Base-by-base conservation (phyloP, 2,113 vertebrate genomes). In the Thomomys bottae region DNA sequence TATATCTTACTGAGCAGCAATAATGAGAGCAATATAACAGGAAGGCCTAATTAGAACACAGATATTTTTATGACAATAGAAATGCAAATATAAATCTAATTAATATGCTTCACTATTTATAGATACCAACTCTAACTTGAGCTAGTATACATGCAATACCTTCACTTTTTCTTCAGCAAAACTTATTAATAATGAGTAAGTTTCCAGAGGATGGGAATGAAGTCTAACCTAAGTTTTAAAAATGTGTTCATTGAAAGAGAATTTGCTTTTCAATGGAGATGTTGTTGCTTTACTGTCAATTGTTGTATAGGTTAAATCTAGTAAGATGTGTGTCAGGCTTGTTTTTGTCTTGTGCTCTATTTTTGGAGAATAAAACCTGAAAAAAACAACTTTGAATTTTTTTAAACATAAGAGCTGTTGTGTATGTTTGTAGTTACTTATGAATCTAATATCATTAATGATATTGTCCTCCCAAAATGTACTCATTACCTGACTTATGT, bases 21-120 rank as follows among this genome's bases (percentile, higher is more conserved):
- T 96, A 94, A 92, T 94, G 86, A 90, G 40, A 92, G 26, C 78
- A 94, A 94, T 94, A 45, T 90, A 88, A 95, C 28, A 80, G 28
- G 72, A 45, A 94, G 40, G 36, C 67, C 57, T 94, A 93, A 93
- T 94, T 95, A 95, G 80, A 94, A 77, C 42, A 88, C 34, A 91
- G 38, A 90, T 91, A 77, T 92, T 92, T 89, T 91, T 45, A 87
- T 94, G 76, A 94, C 80, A 94, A 92, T 80, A 84, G 72, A 94
- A 95, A 95, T 95, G 63, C 84, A 96, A 93, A 81, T 93, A 64
- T 84, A 15, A 79, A 49, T 38, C 30, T 88, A 92, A 92, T 90
- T 80, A 92, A 90, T 90, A 92, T 78, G 68, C 67, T 63, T 89
- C 45, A 70, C 71, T 90, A 85, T 91, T 88, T 88, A 92, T 81